Percentiles rank a stretch among this genome's conserved stretches.
phyloP scores from a whole-genome alignment of 2,113 vertebrate genomes.

The Mobula birostris region DNA sequence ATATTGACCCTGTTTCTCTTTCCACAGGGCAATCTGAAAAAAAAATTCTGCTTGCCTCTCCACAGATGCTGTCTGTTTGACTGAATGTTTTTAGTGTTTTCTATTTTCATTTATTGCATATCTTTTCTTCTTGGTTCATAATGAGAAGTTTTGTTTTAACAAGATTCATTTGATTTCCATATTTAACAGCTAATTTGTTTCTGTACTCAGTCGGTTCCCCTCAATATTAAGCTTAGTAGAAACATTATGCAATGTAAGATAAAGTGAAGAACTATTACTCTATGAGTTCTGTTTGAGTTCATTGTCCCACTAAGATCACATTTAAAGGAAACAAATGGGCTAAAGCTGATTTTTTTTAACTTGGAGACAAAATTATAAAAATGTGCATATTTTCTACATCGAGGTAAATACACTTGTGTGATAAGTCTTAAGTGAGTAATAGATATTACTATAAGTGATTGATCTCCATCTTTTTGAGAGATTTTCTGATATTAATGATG shows the following conservation, averaged over 20 bases:
- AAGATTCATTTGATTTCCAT: not conserved
- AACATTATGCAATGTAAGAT: not conserved
- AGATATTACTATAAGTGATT: not conserved
- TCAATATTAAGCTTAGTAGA: not conserved
- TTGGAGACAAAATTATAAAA: not conserved
- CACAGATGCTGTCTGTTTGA: no score
- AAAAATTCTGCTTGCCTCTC: no score
- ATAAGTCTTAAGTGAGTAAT: not conserved
- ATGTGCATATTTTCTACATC: not conserved
- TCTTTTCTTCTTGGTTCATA: not conserved
- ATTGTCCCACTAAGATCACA: not conserved
- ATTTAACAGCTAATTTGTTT: not conserved
- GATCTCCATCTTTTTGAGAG: not conserved
- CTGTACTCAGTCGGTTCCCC: not conserved
- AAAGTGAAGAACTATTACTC: not conserved
- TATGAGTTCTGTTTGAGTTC: not conserved
- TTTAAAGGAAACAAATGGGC: not conserved
- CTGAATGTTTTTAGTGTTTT: not conserved
- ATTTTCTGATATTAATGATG: not conserved
- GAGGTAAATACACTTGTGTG: no score
- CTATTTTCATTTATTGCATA: not conserved
- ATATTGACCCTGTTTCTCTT: no score
- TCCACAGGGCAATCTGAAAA: no score
- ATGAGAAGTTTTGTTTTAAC: not conserved
- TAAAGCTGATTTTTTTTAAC: not conserved